phyloP scores from a whole-genome alignment of 2,888 invertebrate species.

The Megamerina dolium region DNA sequence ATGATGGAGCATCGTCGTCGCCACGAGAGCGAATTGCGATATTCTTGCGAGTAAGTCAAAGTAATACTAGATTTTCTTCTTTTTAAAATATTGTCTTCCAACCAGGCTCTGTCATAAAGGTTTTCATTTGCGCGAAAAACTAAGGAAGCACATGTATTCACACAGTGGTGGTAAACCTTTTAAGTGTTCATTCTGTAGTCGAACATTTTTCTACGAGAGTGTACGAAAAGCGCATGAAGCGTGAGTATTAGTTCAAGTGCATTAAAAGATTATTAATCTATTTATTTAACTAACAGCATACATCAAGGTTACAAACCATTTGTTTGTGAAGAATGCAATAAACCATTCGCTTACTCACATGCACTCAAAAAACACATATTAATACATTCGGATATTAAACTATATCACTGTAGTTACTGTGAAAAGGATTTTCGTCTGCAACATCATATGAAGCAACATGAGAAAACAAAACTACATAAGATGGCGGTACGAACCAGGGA shows the following conservation, averaged over 20 bases:
- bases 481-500: conserved; percentile 38
- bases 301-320: conserved; percentile 43
- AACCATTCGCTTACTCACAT: conserved; percentile 40
- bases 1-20: conserved; percentile 43
- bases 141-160: conserved; percentile 42
- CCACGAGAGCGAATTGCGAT: conserved; percentile 35
- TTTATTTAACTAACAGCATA: conserved; percentile 13
- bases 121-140: conserved; percentile 38
- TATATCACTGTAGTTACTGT: conserved; percentile 41
- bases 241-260: conserved; percentile 24
- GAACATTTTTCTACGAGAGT: conserved; percentile 43
- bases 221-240: conserved; percentile 42
- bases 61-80: background rate
- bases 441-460: conserved; percentile 45
- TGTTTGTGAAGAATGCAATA: conserved; percentile 37
- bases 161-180: conserved; percentile 42
- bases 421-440: conserved; percentile 43
- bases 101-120: conserved; percentile 37
- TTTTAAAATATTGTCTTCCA: background rate
- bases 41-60: conserved; percentile 43
- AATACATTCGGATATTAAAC: conserved; percentile 41
- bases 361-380: conserved; percentile 42
- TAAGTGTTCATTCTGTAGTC: conserved; percentile 40
- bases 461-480: conserved; percentile 41
- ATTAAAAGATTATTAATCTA: background rate